Evolutionary conservation across 2,113 vertebrate species (phyloP).

Genomic region (Addax nasomaculatus): DNA sequence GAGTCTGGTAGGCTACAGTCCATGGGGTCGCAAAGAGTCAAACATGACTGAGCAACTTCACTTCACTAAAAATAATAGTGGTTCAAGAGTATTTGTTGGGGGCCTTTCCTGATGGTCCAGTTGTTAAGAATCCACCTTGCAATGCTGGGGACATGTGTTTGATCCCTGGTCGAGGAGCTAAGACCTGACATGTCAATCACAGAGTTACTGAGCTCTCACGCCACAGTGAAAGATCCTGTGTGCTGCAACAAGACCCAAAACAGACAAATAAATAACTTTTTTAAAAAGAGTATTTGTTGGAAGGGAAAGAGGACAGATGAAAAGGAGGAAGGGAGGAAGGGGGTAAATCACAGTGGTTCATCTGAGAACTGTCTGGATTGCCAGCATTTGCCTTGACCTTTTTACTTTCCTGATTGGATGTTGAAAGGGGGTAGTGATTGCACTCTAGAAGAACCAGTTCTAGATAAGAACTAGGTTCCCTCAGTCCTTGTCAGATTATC

Average conservation of each 20-base stretch:
- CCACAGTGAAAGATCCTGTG: not conserved
- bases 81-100: not conserved
- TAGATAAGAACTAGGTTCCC: not conserved
- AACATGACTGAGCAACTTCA: too few species aligned
- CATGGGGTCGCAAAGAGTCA: too few species aligned
- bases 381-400: not conserved
- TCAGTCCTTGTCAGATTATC: not conserved
- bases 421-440: not conserved
- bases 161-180: not conserved
- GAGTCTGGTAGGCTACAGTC: too few species aligned
- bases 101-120: not conserved
- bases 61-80: not conserved
- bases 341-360: not conserved
- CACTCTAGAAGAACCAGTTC: not conserved
- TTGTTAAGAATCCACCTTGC: not conserved
- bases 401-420: not conserved
- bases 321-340: not conserved
- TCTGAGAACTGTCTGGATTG: not conserved
- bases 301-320: not conserved
- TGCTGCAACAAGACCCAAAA: not conserved
- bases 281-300: not conserved
- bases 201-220: not conserved
- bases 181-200: not conserved
- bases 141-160: not conserved
- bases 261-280: not conserved